Conservation (phyloP, 2,113 vertebrate species). For the Tachuris rubrigastra region DNA sequence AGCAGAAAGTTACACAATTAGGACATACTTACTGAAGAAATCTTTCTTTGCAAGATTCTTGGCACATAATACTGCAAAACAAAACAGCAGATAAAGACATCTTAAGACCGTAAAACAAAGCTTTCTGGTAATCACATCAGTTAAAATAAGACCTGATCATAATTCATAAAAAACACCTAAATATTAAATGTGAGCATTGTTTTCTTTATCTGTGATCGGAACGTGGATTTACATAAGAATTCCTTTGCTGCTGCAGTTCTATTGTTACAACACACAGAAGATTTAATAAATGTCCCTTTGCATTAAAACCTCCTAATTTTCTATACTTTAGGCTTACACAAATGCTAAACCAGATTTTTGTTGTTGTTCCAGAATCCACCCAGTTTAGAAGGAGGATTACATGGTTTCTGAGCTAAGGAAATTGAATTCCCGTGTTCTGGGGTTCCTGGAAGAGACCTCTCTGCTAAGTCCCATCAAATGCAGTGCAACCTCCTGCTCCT, state of each 20-base stretch:
- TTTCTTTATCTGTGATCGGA: neutral
- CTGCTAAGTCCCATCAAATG: rapidly evolving
- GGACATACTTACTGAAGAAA: constrained; percentile 93
- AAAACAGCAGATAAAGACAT: constrained; percentile 38
- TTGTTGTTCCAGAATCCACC: neutral
- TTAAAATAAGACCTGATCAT: neutral
- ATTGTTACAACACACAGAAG: neutral
- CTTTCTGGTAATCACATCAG: neutral
- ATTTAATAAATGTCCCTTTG: neutral
- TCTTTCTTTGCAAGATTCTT: constrained; percentile 99
- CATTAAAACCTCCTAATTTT: neutral
- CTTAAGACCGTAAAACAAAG: neutral
- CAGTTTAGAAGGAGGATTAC: neutral
- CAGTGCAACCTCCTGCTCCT: neutral
- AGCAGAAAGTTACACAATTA: neutral
- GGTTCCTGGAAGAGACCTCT: neutral
- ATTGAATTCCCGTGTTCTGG: neutral
- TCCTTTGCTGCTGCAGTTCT: neutral
- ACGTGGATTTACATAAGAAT: neutral
- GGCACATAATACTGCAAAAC: constrained; percentile 95
- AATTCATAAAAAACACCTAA: neutral
- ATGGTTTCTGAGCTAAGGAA: neutral
- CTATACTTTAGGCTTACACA: neutral
- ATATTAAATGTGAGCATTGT: neutral
- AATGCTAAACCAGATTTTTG: neutral